Percentiles rank a stretch among this genome's conserved stretches.
Conservation (phyloP, 2,888 invertebrate species). For the Cacoxenus indagator region DNA sequence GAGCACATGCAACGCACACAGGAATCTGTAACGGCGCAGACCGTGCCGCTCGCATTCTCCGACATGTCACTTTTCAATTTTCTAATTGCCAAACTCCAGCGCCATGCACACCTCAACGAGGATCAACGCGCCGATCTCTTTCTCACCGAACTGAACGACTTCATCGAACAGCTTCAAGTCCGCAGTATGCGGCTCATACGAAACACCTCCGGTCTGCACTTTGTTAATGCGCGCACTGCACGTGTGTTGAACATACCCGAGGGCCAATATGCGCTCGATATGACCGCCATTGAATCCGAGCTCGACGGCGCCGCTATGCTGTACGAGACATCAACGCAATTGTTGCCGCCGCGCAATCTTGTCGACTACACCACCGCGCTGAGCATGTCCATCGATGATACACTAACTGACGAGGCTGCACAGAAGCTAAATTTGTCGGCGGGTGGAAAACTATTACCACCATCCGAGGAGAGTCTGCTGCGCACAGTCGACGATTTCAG, state of each 20-base stretch:
- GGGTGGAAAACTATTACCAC: constrained; percentile 65
- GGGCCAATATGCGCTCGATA: constrained; percentile 68
- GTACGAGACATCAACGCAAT: constrained; percentile 28
- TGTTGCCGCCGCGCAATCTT: constrained; percentile 43
- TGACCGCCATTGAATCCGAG: constrained; percentile 63
- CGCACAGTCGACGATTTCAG: constrained; percentile 66
- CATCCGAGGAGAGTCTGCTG: constrained; percentile 69
- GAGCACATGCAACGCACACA: constrained; percentile 56
- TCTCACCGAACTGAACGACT: constrained; percentile 66
- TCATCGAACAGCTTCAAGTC: constrained; percentile 66
- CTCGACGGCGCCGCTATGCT: constrained; percentile 40
- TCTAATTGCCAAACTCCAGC: constrained; percentile 64
- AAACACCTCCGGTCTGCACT: constrained; percentile 68
- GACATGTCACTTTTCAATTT: constrained; percentile 61
- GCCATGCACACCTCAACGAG: constrained; percentile 55
- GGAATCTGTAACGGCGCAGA: not conserved
- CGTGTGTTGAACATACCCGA: constrained; percentile 69
- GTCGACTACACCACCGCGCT: constrained; percentile 65
- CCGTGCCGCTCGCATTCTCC: not conserved
- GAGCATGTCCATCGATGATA: constrained; percentile 68
- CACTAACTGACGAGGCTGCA: constrained; percentile 67
- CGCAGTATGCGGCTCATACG: constrained; percentile 66
- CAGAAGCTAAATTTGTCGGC: constrained; percentile 68
- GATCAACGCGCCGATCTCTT: constrained; percentile 68
- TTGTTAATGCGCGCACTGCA: constrained; percentile 62